phyloP scores from a whole-genome alignment of 2,888 invertebrate species.

The Gisinianus flammeolus region DNA sequence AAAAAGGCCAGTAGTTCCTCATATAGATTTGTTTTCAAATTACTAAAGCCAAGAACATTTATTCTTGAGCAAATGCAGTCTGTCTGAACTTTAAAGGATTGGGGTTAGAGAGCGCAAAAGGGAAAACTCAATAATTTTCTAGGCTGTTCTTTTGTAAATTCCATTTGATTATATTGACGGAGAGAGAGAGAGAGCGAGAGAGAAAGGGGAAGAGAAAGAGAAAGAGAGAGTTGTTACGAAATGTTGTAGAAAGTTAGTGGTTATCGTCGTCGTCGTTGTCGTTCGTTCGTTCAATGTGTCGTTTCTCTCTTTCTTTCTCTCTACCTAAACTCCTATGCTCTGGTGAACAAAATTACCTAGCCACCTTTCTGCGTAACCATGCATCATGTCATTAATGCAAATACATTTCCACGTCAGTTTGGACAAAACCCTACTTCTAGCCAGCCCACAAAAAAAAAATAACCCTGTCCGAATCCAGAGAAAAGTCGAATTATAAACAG shows the following conservation, averaged over 20 bases:
- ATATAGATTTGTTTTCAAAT: no score
- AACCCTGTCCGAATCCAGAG: not conserved
- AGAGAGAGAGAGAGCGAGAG: not conserved
- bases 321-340: not conserved
- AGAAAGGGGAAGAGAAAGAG: not conserved
- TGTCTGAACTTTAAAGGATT: not conserved
- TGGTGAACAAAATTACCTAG: constrained; percentile 9
- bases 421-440: constrained; percentile 13
- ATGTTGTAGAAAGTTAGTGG: not conserved
- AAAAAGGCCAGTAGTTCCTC: no score
- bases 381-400: constrained; percentile 34
- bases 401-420: constrained; percentile 16
- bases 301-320: not conserved
- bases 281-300: not conserved
- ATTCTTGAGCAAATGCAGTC: not conserved
- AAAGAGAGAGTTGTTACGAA: not conserved
- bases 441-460: not conserved
- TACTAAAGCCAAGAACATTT: no score
- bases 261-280: not conserved
- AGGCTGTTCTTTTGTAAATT: no score
- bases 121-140: not conserved
- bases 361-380: constrained; percentile 20
- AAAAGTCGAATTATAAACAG: not conserved
- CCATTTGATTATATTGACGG: not conserved
- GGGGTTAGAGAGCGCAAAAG: not conserved